phyloP scores from a whole-genome alignment of 2,797 vertebrate genomes.

The Octomys mimax region DNA sequence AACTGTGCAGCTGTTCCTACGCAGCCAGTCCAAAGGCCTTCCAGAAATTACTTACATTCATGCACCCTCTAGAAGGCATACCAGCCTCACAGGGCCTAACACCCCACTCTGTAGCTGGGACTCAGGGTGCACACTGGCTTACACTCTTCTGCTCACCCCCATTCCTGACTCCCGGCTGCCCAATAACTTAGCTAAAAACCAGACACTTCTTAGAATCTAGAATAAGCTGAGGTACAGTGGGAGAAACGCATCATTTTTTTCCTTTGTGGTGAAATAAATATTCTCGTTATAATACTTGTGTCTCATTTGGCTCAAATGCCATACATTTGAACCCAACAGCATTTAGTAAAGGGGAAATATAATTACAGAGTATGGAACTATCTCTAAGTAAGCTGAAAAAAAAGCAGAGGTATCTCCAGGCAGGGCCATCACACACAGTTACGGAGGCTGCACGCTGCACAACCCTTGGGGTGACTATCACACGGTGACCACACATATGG shows the following conservation, averaged over 20 bases:
- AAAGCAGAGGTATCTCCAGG: neutral
- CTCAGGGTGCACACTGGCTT: neutral
- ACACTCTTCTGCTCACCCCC: neutral
- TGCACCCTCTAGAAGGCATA: conserved; percentile 47
- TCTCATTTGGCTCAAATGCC: conserved; percentile 19
- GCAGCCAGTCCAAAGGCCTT: conserved; percentile 90
- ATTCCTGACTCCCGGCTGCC: neutral
- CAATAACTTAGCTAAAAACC: neutral
- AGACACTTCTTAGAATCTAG: neutral
- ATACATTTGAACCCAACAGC: conserved; percentile 1
- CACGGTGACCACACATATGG: neutral
- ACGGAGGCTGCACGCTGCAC: neutral
- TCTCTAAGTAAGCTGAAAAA: neutral
- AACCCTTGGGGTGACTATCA: neutral
- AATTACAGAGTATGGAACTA: neutral
- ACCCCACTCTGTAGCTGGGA: neutral
- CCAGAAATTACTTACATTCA: conserved; percentile 90
- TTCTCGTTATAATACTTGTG: neutral
- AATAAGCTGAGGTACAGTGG: neutral
- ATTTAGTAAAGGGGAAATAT: neutral
- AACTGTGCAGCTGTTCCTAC: conserved; percentile 91
- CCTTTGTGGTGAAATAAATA: neutral
- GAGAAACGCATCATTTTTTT: neutral
- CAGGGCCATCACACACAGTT: neutral
- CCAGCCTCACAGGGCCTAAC: neutral